A percentile compares a stretch with the other conserved stretches of the same genome.
Evolutionary conservation across 2,888 invertebrate species (phyloP).

Genomic region (Lamproptera curius): DNA sequence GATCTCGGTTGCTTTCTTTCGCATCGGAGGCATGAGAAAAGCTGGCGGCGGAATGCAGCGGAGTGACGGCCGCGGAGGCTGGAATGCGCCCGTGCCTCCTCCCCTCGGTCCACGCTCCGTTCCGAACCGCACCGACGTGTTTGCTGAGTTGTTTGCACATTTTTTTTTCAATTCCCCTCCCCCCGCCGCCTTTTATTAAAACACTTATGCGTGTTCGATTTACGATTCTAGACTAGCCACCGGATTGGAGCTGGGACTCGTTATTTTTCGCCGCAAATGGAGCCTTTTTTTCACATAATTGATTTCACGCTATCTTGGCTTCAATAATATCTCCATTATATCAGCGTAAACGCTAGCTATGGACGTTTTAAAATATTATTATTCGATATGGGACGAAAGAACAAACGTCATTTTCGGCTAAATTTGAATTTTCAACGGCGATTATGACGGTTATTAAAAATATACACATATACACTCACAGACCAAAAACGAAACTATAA

Average conservation of each 20-base stretch:
- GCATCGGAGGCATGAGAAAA: slow-evolving; percentile 22
- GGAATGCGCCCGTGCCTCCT: slow-evolving; percentile 62
- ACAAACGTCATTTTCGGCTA: too few species aligned
- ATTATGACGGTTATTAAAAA: too few species aligned
- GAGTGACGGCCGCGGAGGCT: slow-evolving; percentile 63
- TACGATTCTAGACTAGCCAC: slow-evolving; percentile 29
- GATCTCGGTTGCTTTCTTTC: slow-evolving; percentile 24
- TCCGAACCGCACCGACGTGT: slow-evolving; percentile 76
- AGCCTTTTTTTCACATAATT: not conserved
- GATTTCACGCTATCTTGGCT: not conserved
- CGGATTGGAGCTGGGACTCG: slow-evolving; percentile 24
- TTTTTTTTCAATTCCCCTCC: slow-evolving; percentile 71
- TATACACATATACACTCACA: too few species aligned
- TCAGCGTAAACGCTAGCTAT: too few species aligned
- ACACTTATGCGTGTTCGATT: slow-evolving; percentile 42
- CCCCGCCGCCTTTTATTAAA: slow-evolving; percentile 63
- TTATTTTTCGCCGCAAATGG: slow-evolving; percentile 5
- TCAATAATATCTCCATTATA: not conserved
- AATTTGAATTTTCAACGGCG: too few species aligned
- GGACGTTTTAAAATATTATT: too few species aligned
- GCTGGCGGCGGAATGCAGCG: slow-evolving; percentile 40
- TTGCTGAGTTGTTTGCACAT: slow-evolving; percentile 76
- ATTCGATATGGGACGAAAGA: too few species aligned
- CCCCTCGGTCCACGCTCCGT: slow-evolving; percentile 69
- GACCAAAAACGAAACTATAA: slow-evolving; percentile 51